Conservation (phyloP, 2,797 vertebrate species). For the Neomorphus geoffroyi region DNA sequence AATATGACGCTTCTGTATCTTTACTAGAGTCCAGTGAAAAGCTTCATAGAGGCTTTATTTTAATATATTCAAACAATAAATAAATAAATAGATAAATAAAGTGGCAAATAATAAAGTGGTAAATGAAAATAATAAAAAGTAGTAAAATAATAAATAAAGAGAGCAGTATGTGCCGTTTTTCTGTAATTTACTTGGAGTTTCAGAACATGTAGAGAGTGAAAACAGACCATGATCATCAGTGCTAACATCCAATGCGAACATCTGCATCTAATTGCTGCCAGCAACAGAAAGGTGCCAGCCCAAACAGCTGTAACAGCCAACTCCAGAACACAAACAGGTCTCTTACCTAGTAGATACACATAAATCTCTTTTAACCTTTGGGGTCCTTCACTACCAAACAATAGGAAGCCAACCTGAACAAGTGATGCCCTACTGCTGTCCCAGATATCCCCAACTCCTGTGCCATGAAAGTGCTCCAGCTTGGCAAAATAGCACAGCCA, state of each 20-base stretch:
- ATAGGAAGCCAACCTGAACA: background rate
- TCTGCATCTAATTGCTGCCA: slow-evolving; percentile 31
- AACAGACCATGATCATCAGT: background rate
- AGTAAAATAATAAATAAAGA: background rate
- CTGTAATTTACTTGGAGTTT: background rate
- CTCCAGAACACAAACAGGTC: background rate
- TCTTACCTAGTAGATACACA: background rate
- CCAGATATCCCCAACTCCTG: background rate
- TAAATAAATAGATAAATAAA: background rate
- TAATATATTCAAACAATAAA: background rate
- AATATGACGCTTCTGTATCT: background rate
- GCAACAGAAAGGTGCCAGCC: background rate
- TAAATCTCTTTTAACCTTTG: slow-evolving; percentile 11
- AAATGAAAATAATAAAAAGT: no score
- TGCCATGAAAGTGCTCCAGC: background rate
- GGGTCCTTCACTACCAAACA: background rate
- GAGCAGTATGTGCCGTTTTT: background rate
- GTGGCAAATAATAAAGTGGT: background rate
- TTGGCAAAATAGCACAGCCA: background rate
- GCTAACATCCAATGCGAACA: background rate
- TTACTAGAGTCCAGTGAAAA: background rate
- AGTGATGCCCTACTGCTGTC: background rate
- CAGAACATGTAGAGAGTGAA: background rate
- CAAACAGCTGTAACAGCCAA: background rate
- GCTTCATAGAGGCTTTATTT: background rate